Conservation (phyloP, 1,140 invertebrate genomes). For the Ctenoplectra terminalis region DNA sequence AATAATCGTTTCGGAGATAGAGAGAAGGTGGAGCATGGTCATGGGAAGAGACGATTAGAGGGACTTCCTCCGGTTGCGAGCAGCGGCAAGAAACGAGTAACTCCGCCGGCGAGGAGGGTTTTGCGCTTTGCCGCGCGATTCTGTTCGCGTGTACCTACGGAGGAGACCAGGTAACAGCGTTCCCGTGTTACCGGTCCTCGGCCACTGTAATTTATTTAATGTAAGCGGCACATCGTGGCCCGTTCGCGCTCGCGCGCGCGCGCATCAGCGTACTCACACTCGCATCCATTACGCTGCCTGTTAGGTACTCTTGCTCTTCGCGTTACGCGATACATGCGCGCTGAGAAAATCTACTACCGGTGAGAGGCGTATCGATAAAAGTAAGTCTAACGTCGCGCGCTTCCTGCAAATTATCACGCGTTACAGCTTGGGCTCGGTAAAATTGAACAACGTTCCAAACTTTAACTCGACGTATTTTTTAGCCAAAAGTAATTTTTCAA, state of each 20-base stretch:
- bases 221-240: slow-evolving; percentile 65
- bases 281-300: slow-evolving; percentile 1
- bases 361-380: not conserved
- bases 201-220: slow-evolving; percentile 77
- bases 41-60: slow-evolving; percentile 69
- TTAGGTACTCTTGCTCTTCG: not conserved
- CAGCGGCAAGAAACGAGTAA: slow-evolving; percentile 66
- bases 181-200: slow-evolving; percentile 76
- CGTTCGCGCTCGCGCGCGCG: slow-evolving; percentile 17
- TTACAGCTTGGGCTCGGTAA: not conserved
- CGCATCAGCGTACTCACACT: not conserved
- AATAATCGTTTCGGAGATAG: slow-evolving; percentile 42
- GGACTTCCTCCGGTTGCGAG: slow-evolving; percentile 58
- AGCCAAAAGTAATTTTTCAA: too few species aligned
- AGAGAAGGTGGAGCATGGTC: slow-evolving; percentile 65
- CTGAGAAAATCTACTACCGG: slow-evolving; percentile 6
- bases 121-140: not conserved
- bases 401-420: not conserved
- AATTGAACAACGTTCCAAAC: not conserved
- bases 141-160: slow-evolving; percentile 30
- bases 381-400: not conserved
- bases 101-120: slow-evolving; percentile 16
- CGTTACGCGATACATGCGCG: not conserved
- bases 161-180: slow-evolving; percentile 73
- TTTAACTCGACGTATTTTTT: too few species aligned